phyloP scores from a whole-genome alignment of 2,113 vertebrate genomes.

The Polyodon spathula region DNA sequence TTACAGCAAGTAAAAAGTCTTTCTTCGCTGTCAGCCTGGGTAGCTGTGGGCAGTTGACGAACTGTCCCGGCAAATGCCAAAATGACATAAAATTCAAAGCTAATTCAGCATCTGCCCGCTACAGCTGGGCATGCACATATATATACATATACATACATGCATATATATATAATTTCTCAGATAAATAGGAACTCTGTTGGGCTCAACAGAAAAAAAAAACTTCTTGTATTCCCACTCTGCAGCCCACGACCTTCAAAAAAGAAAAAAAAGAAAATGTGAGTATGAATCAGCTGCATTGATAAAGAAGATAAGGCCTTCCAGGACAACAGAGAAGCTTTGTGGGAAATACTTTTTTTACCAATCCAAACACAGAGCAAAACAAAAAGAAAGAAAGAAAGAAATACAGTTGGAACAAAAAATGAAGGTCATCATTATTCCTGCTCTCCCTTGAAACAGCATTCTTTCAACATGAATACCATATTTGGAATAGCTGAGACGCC shows the following conservation, averaged over 20 bases:
- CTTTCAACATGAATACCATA: conserved; percentile 46
- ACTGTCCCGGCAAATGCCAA: too few species aligned
- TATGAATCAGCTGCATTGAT: conserved; percentile 37
- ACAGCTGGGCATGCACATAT: too few species aligned
- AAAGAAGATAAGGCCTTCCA: conserved; percentile 43
- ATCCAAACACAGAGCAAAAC: conserved; percentile 37
- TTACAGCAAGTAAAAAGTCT: too few species aligned
- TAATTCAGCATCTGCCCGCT: too few species aligned
- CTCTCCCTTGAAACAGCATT: conserved; percentile 36
- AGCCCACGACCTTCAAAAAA: conserved; percentile 44
- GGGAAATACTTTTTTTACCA: conserved; percentile 40
- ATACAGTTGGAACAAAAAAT: conserved; percentile 57
- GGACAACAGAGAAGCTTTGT: conserved; percentile 33
- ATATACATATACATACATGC: too few species aligned
- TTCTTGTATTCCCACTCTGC: conserved; percentile 22
- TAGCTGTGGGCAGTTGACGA: too few species aligned
- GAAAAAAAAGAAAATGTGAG: conserved; percentile 12
- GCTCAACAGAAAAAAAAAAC: conserved; percentile 26
- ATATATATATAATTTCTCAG: not conserved
- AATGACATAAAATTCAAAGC: too few species aligned
- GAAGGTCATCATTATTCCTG: conserved; percentile 51
- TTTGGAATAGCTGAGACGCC: conserved; percentile 46
- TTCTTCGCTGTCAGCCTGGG: too few species aligned
- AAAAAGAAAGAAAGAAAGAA: conserved; percentile 20
- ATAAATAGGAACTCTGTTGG: too few species aligned